These are phyloP conservation scores for Melospiza georgiana DNA, from an alignment of 2,113 vertebrate genomes.

Conservation along the genomic window DNA sequence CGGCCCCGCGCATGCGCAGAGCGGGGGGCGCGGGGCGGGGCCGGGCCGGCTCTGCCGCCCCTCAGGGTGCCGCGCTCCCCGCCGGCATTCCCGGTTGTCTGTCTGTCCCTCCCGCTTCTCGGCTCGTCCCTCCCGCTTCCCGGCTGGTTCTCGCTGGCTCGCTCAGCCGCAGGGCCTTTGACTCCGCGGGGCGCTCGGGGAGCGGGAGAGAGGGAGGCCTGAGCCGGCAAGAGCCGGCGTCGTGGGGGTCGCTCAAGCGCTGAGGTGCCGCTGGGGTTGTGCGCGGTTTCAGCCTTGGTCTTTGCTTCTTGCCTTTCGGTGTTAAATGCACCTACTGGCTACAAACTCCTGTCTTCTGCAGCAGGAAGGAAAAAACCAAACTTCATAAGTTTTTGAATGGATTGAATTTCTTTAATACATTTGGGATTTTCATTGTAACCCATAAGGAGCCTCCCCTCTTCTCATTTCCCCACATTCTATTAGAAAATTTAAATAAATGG, in stretches of 20 bases:
- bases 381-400: fast-evolving
- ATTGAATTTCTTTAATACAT: background rate
- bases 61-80: background rate
- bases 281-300: background rate
- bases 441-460: fast-evolving
- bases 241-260: background rate
- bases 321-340: background rate
- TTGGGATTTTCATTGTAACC: background rate
- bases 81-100: fast-evolving
- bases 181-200: background rate
- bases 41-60: too few species aligned
- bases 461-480: fast-evolving
- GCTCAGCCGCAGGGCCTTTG: too few species aligned
- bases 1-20: background rate
- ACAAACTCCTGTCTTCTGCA: background rate
- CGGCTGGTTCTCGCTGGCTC: fast-evolving
- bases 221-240: background rate
- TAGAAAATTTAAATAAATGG: background rate
- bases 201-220: background rate
- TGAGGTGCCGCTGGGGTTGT: fast-evolving
- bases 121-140: fast-evolving
- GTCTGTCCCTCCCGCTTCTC: fast-evolving
- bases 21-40: background rate
- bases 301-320: background rate
- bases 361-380: fast-evolving